A percentile compares a stretch with the other conserved stretches of the same genome.
Evolutionary conservation across 1,140 invertebrate species (phyloP).

Genomic region (Littorina saxatilis): DNA sequence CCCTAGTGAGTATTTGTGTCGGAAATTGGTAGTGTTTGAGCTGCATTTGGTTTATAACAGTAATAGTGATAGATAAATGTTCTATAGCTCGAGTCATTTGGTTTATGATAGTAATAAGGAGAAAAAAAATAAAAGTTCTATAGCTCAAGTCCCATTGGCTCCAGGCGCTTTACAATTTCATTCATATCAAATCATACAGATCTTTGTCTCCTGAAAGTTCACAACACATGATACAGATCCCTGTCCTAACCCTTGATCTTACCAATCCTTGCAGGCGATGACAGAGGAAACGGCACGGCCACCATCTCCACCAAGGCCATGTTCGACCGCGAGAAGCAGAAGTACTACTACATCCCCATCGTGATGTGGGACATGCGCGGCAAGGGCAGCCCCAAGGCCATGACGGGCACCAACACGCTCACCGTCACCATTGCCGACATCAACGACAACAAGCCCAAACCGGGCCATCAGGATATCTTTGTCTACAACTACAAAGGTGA

Average conservation of each 20-base stretch:
- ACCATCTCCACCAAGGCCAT: slow-evolving; percentile 68
- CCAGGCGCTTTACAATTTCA: too few relatives aligned
- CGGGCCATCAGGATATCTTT: slow-evolving; percentile 96
- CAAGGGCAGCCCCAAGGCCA: slow-evolving; percentile 38
- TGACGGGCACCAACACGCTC: slow-evolving; percentile 95
- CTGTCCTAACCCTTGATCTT: slow-evolving; percentile 2
- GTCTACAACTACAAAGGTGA: slow-evolving; percentile 95
- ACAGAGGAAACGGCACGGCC: slow-evolving; percentile 58
- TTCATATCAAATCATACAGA: too few relatives aligned
- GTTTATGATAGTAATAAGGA: too few relatives aligned
- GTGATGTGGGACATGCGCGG: slow-evolving; percentile 72
- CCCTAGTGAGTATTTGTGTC: slow-evolving; percentile 49
- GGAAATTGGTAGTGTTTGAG: too few relatives aligned
- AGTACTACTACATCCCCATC: slow-evolving; percentile 72
- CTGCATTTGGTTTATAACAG: too few relatives aligned
- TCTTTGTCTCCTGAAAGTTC: not conserved
- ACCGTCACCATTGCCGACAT: slow-evolving; percentile 97
- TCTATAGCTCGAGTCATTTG: too few relatives aligned
- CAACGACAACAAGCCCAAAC: slow-evolving; percentile 98
- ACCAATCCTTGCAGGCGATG: slow-evolving; percentile 55
- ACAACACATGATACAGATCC: not conserved
- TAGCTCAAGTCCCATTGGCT: too few relatives aligned
- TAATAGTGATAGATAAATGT: too few relatives aligned
- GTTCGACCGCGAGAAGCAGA: slow-evolving; percentile 95
- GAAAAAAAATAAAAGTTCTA: not conserved